These are phyloP conservation scores for Philopotamus ludificatus DNA, from an alignment of 1,140 invertebrate species.

Conservation along the genomic window DNA sequence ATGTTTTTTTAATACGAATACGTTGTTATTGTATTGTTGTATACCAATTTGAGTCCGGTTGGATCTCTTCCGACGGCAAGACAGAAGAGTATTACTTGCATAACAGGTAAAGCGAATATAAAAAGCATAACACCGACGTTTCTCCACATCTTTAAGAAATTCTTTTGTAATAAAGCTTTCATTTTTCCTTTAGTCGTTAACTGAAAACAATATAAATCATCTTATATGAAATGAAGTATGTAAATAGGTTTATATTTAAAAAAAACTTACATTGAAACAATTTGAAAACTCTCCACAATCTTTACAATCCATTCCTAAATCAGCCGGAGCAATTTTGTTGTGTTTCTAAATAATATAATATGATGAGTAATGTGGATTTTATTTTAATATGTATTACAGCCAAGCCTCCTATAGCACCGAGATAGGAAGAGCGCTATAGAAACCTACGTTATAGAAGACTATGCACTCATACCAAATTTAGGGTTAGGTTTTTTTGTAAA, in stretches of 20 bases:
- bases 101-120: constrained; percentile 86
- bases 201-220: constrained; percentile 41
- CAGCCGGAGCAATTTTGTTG: constrained; percentile 55
- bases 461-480: no score
- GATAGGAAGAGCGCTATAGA: no score
- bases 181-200: constrained; percentile 69
- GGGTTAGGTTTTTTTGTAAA: no score
- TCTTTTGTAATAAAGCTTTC: constrained; percentile 84
- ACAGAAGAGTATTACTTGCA: constrained; percentile 95
- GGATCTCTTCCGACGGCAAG: constrained; percentile 91
- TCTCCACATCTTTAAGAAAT: constrained; percentile 88
- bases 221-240: not conserved
- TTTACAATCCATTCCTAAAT: constrained; percentile 56
- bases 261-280: constrained; percentile 56
- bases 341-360: constrained; percentile 52
- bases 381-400: not conserved
- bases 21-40: constrained; percentile 24
- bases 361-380: constrained; percentile 3
- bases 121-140: constrained; percentile 91
- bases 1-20: not conserved
- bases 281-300: constrained; percentile 59
- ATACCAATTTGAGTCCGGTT: constrained; percentile 70
- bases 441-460: no score
- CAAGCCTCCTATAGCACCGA: no score
- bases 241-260: constrained; percentile 7